These are phyloP conservation scores for Acestrorhynchus altus DNA, from an alignment of 2,797 vertebrate species.

Conservation along the genomic window DNA sequence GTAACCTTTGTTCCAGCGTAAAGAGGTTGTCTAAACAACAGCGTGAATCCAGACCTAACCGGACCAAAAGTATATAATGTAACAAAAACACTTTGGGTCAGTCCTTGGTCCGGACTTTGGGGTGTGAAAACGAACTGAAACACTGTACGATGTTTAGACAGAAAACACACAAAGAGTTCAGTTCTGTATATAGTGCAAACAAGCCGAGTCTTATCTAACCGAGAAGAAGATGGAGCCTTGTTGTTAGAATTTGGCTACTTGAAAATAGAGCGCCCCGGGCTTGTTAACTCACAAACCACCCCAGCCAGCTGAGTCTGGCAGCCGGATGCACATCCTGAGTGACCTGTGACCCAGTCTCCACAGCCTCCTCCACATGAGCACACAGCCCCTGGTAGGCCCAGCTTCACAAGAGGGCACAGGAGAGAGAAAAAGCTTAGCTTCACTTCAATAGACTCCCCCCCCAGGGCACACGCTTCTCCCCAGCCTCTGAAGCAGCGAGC, in stretches of 20 bases:
- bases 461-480: constrained; percentile 59
- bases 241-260: constrained; percentile 50
- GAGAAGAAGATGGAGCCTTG: constrained; percentile 12
- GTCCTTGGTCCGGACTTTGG: too few species aligned
- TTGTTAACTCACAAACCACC: constrained; percentile 74
- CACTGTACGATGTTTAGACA: not conserved
- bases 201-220: constrained; percentile 11
- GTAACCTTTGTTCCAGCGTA: too few species aligned
- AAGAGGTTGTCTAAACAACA: too few species aligned
- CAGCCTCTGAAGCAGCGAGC: constrained; percentile 49
- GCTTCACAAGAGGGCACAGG: constrained; percentile 50
- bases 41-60: too few species aligned
- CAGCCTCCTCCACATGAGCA: constrained; percentile 82
- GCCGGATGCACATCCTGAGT: constrained; percentile 65
- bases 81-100: too few species aligned
- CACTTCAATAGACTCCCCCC: constrained; percentile 57
- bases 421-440: constrained; percentile 47
- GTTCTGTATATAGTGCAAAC: not conserved
- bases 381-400: constrained; percentile 70
- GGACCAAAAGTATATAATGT: too few species aligned
- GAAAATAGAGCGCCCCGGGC: constrained; percentile 67
- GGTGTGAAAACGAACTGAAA: not conserved
- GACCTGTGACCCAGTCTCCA: constrained; percentile 74
- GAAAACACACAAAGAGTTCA: not conserved
- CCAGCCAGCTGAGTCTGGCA: constrained; percentile 58